Conservation (phyloP, 2,113 vertebrate genomes). For the Nothocercus julius region DNA sequence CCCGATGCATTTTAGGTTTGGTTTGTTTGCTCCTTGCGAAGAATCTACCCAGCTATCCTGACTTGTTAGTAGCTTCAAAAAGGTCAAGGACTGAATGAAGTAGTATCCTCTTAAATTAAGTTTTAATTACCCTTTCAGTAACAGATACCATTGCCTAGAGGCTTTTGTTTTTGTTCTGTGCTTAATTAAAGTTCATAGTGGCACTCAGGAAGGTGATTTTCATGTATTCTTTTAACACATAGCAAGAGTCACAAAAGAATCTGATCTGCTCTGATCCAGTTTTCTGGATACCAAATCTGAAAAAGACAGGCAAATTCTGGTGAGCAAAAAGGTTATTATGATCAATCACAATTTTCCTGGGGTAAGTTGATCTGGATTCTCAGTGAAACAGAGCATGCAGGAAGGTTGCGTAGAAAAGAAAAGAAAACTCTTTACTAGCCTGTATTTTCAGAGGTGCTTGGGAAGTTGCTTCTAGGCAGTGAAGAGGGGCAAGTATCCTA, state of each 20-base stretch:
- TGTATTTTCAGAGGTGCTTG: background rate
- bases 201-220: background rate
- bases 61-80: background rate
- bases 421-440: background rate
- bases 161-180: background rate
- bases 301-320: background rate
- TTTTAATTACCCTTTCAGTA: conserved; percentile 30
- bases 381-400: background rate
- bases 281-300: background rate
- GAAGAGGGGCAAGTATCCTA: background rate
- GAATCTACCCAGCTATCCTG: background rate
- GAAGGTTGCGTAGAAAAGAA: background rate
- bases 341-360: background rate
- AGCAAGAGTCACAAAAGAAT: background rate
- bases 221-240: background rate
- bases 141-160: background rate
- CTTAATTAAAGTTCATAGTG: background rate
- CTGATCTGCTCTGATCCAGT: background rate
- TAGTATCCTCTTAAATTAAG: background rate
- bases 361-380: background rate
- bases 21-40: background rate
- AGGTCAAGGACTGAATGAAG: conserved; percentile 35
- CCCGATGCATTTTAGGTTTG: background rate
- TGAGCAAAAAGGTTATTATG: background rate
- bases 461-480: background rate